Evolutionary conservation across 53 echinoderm and acorn worm species (phyloP), one percentile per base, ranked within the genome.

Genomic region (Glandiceps talaboti): DNA sequence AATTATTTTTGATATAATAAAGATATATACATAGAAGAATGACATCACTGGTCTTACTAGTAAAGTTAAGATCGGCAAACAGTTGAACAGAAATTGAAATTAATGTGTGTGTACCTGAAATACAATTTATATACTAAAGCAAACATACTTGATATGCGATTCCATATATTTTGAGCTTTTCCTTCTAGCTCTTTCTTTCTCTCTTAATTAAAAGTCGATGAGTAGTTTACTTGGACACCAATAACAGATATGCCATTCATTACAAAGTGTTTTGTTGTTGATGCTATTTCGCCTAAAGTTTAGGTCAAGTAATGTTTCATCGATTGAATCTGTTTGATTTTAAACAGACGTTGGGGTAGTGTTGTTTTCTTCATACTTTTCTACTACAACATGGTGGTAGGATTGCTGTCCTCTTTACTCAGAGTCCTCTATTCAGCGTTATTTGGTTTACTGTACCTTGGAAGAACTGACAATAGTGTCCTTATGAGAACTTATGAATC

Each of bases 101-200:
- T n/a, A n/a, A n/a, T n/a, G n/a, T n/a, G n/a, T n/a, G n/a, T n/a
- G n/a, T n/a, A n/a, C n/a, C n/a, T n/a, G n/a, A n/a, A n/a, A n/a
- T n/a, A n/a, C n/a, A n/a, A n/a, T n/a, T n/a, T n/a, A n/a, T n/a
- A n/a, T n/a, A n/a, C n/a, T n/a, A n/a, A n/a, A n/a, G n/a, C n/a
- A n/a, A n/a, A n/a, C n/a, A n/a, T n/a, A n/a, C n/a, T n/a, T n/a
- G n/a, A n/a, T n/a, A n/a, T n/a, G n/a, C n/a, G n/a, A n/a, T n/a
- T n/a, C n/a, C n/a, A n/a, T n/a, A n/a, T n/a, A n/a, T n/a, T n/a
- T n/a, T n/a, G n/a, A n/a, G n/a, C n/a, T n/a, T n/a, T n/a, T n/a
- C n/a, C n/a, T n/a, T n/a, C n/a, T n/a, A n/a, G n/a, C n/a, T n/a
- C 64, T 45, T 1, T 77, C 83, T 0, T 64, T 32, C 28, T 77